Base-by-base conservation (phyloP, 2,888 invertebrate genomes). In the Serripes groenlandicus region DNA sequence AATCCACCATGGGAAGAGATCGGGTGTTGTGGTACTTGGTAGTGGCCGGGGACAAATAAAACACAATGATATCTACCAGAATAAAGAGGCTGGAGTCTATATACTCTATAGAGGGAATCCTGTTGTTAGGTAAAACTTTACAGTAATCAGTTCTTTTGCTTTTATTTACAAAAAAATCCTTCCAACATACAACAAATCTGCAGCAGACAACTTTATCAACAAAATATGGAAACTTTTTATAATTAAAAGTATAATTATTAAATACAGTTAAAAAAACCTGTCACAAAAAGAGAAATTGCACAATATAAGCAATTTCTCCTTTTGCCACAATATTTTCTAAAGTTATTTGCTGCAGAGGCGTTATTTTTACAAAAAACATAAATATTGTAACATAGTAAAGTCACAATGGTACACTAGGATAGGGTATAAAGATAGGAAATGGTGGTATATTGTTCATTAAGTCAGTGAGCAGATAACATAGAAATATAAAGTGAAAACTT, bases 1-100 rank as follows among this genome's bases (percentile, higher is more conserved):
- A 58, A 92, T 93, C 56, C 93, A 93, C 77, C 93, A 93, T 83
- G 92, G 93, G 28, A 93, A 93, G 85, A 71, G 93, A 69, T 93
- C 93, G n/a, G 93, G 93, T 7, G 87, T 93, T 64, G 93, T 92
- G 42, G 92, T 93, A 7, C 89, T 93, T 37, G 92, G 93, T 56
- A 91, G 91, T 87, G 93, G 92, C 49, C 89, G 91, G 34, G 93
- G 93, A 11, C 92, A 92, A 64, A 92, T 93, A 42, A 90, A 90
- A 69, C 89, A 88, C 75, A 93, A 93, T 82, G 91, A 93, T 78
- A 93, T 93, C 69, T 93, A 91, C 79, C 89, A 91, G 76, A 93
- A 93, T 87, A 89, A 90, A 60, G 93, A 93, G 83, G 92, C 93
- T 4, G 93, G 93, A 23, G 89, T 93, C 18, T 93, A 93, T 77